Base-by-base conservation (phyloP, 2,113 vertebrate species). In the Antechinus flavipes region DNA sequence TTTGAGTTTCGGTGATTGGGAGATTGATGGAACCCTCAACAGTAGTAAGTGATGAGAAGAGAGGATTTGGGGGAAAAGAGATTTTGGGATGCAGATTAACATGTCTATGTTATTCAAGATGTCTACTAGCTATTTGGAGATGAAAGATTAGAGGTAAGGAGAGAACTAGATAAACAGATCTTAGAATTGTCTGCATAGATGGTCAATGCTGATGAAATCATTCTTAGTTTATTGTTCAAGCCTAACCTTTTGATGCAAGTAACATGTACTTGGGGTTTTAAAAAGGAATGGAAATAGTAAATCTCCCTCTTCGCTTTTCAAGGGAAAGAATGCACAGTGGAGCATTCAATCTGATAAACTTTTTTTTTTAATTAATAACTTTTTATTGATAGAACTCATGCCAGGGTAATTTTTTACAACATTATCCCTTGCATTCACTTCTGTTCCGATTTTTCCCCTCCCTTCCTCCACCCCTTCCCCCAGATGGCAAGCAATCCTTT, bases 151-250 rank as follows among this genome's bases (percentile, higher is more conserved):
- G 35, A 68, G 30, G 3, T 68, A 68, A 68, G 27, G 58, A 68
- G 4, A 19, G 68, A 76, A 14, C 68, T 42, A n/a, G 1, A 22
- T 42, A 42, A 84, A n/a, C 42, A 42, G 35, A n/a, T 35, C 30
- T 68, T 35, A n/a, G 35, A n/a, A 84, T 22, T 42, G 19, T 84
- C 35, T 84, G 35, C 35, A 84, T 22, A 42, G 68, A 84, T 84
- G 68, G n/a, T 84, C 19, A n/a, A 42, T 54, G 92, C 46, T 68
- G 90, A 46, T 49, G 92, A 91, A 58, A 6, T 94, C 76, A 24
- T 95, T 54, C 16, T 89, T 91, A 93, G 92, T 52, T 1, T 93
- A 27, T 55, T 91, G 52, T 53, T 54, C 89, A 91, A 94, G 49
- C 52, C 22, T 94, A n/a, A 54, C 61, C 84, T 56, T 46, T 12